Conservation (phyloP, 2,113 vertebrate genomes). For the Tamias sibiricus region DNA sequence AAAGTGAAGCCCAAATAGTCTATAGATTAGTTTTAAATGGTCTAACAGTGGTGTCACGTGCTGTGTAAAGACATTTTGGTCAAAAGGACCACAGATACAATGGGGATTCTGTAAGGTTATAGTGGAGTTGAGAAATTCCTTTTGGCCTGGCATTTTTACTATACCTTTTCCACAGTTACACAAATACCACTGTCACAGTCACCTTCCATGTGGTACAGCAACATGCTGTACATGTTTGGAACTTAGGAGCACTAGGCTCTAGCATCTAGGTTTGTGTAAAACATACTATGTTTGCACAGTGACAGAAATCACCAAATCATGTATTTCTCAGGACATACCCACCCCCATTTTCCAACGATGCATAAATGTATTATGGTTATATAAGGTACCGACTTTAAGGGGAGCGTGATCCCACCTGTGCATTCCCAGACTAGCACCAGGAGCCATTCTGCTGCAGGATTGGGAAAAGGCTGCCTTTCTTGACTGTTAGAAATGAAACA, state of each 20-base stretch:
- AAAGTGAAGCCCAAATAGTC: background rate
- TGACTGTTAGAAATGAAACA: background rate
- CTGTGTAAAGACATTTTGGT: background rate
- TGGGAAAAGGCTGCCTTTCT: background rate
- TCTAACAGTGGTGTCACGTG: too few species aligned
- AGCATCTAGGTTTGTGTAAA: background rate
- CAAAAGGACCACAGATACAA: too few species aligned
- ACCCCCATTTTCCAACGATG: background rate
- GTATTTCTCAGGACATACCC: background rate
- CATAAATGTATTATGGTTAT: background rate
- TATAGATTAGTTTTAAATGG: background rate
- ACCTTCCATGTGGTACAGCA: background rate
- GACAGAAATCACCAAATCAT: background rate
- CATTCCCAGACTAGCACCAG: accelerated
- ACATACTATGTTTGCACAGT: background rate
- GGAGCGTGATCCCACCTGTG: background rate
- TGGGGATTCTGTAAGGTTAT: background rate
- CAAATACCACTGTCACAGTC: background rate
- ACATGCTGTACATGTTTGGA: background rate
- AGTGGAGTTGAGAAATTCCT: background rate
- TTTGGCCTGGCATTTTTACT: too few species aligned
- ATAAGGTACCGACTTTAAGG: background rate
- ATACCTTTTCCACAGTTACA: background rate
- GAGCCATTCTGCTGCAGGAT: background rate
- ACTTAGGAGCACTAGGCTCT: background rate